Evolutionary conservation across 2,888 invertebrate genomes (phyloP).

Genomic region (Arenicola marina): DNA sequence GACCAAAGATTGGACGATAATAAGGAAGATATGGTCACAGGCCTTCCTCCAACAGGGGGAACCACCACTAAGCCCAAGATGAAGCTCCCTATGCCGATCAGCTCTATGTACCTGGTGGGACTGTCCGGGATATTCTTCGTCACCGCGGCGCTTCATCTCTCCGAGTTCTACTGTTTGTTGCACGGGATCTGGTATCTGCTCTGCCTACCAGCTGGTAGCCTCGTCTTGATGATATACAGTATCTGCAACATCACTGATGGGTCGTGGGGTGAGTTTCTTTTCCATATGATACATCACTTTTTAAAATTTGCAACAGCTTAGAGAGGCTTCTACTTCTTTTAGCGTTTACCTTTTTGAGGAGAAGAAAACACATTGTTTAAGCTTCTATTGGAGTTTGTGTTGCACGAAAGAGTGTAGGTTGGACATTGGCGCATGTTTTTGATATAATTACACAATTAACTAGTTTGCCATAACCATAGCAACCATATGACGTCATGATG

Average conservation of each 20-base stretch:
- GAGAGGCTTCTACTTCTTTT: no score
- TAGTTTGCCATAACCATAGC: no score
- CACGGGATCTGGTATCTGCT: conserved; percentile 53
- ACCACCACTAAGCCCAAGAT: background rate
- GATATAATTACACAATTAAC: no score
- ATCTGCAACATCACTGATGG: conserved; percentile 53
- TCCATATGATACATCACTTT: background rate
- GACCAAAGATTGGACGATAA: no score
- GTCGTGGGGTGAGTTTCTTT: conserved; percentile 51
- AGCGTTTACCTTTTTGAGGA: no score
- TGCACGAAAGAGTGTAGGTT: no score
- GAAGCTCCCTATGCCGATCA: conserved; percentile 40
- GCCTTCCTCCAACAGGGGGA: background rate
- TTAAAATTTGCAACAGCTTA: no score
- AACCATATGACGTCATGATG: no score
- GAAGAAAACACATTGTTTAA: background rate
- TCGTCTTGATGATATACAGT: conserved; percentile 51
- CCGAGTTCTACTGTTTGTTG: conserved; percentile 45
- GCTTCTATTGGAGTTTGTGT: no score
- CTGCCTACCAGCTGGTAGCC: conserved; percentile 51
- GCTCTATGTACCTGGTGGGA: conserved; percentile 42
- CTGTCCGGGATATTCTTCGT: conserved; percentile 41
- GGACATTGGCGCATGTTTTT: no score
- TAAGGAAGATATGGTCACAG: no score
- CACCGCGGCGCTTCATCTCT: conserved; percentile 44